These are phyloP conservation scores for Hipposideros armiger DNA, from an alignment of 2,113 vertebrate species.

Conservation along the genomic window DNA sequence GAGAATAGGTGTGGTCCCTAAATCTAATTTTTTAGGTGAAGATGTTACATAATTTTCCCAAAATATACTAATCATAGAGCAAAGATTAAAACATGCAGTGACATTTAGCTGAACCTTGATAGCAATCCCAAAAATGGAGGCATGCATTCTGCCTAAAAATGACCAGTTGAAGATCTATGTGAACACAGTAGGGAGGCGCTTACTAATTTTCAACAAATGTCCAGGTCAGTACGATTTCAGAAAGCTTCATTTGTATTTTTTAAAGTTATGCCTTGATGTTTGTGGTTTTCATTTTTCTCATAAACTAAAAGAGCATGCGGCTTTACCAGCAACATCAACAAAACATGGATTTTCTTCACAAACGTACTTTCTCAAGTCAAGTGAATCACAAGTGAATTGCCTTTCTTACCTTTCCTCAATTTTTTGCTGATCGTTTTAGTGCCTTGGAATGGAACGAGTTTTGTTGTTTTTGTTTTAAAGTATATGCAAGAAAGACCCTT, in stretches of 20 bases:
- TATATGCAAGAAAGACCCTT: not conserved
- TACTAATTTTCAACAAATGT: not conserved
- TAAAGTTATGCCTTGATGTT: not conserved
- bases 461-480: not conserved
- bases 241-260: not conserved
- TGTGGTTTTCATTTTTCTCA: not conserved
- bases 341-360: not conserved
- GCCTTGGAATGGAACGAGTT: not conserved
- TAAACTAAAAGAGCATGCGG: not conserved
- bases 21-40: slow-evolving; percentile 29
- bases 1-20: not conserved
- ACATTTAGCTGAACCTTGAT: not conserved
- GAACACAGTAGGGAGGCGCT: not conserved
- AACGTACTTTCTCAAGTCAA: not conserved
- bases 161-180: not conserved
- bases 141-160: not conserved
- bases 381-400: not conserved
- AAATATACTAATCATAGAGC: not conserved
- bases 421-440: not conserved
- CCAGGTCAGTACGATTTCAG: not conserved
- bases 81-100: not conserved
- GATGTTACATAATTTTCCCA: not conserved
- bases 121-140: not conserved
- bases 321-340: not conserved
- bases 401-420: not conserved